phyloP scores from a whole-genome alignment of 2,113 vertebrate species.

The Sinocyclocheilus anshuiensis region DNA sequence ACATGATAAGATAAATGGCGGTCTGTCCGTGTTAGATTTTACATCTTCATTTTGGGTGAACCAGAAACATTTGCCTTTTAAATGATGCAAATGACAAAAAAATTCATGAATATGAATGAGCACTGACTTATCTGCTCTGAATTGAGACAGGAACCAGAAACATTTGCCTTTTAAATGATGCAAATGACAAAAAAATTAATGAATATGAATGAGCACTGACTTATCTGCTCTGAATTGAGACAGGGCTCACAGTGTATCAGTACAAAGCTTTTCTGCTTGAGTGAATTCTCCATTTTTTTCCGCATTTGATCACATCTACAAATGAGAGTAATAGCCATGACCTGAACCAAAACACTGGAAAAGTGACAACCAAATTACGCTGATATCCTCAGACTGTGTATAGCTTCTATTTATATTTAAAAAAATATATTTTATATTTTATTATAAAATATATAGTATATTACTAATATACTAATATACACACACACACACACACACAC shows the following conservation, averaged over 20 bases:
- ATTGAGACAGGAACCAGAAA: slow-evolving; percentile 1
- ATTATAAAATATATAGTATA: too few species aligned
- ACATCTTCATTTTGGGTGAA: slow-evolving; percentile 1
- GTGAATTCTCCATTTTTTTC: background rate
- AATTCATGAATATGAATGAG: slow-evolving; percentile 34
- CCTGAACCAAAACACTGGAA: background rate
- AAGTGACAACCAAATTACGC: background rate
- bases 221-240: slow-evolving; percentile 10
- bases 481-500: too few species aligned
- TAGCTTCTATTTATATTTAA: background rate
- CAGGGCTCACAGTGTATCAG: background rate
- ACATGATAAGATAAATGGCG: background rate
- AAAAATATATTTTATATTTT: too few species aligned
- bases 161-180: slow-evolving; percentile 44
- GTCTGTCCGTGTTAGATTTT: slow-evolving; percentile 1
- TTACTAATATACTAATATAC: too few species aligned
- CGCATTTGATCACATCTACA: background rate
- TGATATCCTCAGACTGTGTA: background rate
- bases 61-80: slow-evolving; percentile 35
- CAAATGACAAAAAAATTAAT: slow-evolving; percentile 14
- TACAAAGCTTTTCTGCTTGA: slow-evolving; percentile 34
- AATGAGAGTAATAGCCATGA: background rate
- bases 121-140: background rate
- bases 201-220: slow-evolving; percentile 25
- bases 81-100: slow-evolving; percentile 32